Evolutionary conservation across 2,888 invertebrate genomes (phyloP), one percentile per base, ranked within the genome.

Genomic region (Andrena minutula): DNA sequence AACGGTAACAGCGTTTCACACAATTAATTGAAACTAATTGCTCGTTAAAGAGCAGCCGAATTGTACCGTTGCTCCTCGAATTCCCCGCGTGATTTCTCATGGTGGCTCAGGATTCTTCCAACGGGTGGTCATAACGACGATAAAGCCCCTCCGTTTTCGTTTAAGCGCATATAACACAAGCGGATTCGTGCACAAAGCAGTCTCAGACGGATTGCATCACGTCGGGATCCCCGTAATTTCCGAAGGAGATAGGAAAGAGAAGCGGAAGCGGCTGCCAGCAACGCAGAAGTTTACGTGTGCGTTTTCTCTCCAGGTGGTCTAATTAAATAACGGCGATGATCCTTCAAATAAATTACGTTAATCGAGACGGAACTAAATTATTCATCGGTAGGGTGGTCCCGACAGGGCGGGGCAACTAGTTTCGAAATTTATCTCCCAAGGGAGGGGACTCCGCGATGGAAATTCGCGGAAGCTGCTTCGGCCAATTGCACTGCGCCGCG

Each of bases 291-390:
- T 41, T 41, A 41, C 41, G 41, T 4, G 0, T 41, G 65, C 41
- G 61, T 75, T 66, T 61, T 60, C 75, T 28, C 79, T 28, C 47
- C 75, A 79, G 84, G 79, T 84, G 76, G 83, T 84, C 79, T 83
- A 84, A 84, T 84, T 84, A 84, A 66, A 74, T 79, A 71, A 79
- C 76, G 51, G 66, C 70, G 64, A 77, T 79, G 71, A 23, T 35
- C 49, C n/a, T 60, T 28, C 68, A 68, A 68, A 68, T 68, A 56
- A 53, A 68, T 53, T 68, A n/a, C 32, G 30, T 68, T 68, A 68
- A 68, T 68, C 53, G 41, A 51, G 68, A 68, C 16, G 23, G 68
- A 56, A 26, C 23, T 56, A 53, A 68, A 68, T 68, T 56, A 68
- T 68, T 68, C 68, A 56, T 68, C 20, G 53, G 30, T 20, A 35